A percentile compares a stretch with the other conserved stretches of the same genome.
phyloP scores from a whole-genome alignment of 2,797 vertebrate species.

The Dromococcyx pavoninus region DNA sequence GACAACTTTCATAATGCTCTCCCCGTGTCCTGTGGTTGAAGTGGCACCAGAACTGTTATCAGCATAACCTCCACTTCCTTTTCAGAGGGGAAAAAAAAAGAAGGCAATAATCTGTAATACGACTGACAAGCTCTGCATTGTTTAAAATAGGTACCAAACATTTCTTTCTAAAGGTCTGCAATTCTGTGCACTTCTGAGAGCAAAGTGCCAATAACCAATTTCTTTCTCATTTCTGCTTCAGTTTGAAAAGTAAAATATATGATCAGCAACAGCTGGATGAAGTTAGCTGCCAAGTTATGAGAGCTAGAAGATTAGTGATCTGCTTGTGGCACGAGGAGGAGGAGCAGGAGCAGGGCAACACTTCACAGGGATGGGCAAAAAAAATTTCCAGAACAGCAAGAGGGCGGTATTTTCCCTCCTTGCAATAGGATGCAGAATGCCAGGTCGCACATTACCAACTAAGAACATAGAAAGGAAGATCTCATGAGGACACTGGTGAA shows the following conservation, averaged over 20 bases:
- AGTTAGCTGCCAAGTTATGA: neutral
- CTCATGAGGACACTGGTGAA: neutral
- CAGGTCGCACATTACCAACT: neutral
- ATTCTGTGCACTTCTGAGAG: neutral
- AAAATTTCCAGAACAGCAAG: neutral
- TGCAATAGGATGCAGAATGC: neutral
- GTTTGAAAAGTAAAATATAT: neutral
- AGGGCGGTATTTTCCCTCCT: fast-evolving
- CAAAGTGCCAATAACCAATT: neutral
- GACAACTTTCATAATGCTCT: constrained; percentile 93
- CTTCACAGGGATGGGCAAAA: neutral
- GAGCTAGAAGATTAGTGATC: neutral
- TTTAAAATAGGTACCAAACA: neutral
- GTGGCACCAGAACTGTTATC: constrained; percentile 88
- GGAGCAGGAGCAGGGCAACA: neutral
- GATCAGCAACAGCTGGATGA: neutral
- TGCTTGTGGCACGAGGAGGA: neutral
- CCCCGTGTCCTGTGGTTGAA: constrained; percentile 93
- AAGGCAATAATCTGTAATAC: neutral
- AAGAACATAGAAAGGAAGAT: neutral
- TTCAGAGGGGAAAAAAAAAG: neutral
- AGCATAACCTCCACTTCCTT: constrained; percentile 93
- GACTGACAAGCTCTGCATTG: neutral
- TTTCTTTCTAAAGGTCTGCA: neutral
- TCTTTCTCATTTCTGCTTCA: neutral